Evolutionary conservation across 2,888 invertebrate genomes (phyloP).

Genomic region (Laspeyria flexula): DNA sequence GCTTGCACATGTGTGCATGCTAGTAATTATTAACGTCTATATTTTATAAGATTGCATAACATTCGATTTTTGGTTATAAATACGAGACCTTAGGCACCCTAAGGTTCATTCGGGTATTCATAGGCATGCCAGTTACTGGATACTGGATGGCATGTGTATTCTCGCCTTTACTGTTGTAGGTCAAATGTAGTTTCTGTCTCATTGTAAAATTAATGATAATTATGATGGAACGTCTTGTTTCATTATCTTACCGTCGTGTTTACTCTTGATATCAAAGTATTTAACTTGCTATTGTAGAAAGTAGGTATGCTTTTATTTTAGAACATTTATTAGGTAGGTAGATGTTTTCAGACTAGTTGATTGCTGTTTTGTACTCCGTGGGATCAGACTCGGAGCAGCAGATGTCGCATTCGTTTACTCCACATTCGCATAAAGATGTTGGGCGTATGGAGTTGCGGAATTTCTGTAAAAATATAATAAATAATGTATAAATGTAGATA

Average conservation of each 20-base stretch:
- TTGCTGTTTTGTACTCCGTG: slow-evolving; percentile 75
- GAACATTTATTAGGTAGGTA: slow-evolving; percentile 31
- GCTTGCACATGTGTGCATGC: too few species aligned
- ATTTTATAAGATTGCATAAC: too few species aligned
- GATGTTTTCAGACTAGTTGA: slow-evolving; percentile 70
- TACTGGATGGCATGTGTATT: too few species aligned
- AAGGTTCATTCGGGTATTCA: too few species aligned
- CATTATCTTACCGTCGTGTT: slow-evolving; percentile 68
- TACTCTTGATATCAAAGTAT: slow-evolving; percentile 65
- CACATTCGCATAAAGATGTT: slow-evolving; percentile 90
- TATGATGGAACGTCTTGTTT: slow-evolving; percentile 60
- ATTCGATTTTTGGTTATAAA: too few species aligned
- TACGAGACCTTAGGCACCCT: too few species aligned
- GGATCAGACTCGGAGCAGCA: slow-evolving; percentile 79
- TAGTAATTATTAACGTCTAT: too few species aligned
- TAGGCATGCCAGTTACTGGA: too few species aligned
- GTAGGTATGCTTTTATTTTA: slow-evolving; percentile 37
- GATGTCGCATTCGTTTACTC: slow-evolving; percentile 91
- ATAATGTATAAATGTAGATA: background rate
- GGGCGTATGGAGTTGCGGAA: slow-evolving; percentile 91
- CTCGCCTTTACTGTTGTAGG: slow-evolving; percentile 60
- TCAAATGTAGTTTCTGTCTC: slow-evolving; percentile 63
- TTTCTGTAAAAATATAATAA: slow-evolving; percentile 87
- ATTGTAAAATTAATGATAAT: slow-evolving; percentile 70
- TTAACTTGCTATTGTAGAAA: slow-evolving; percentile 40